phyloP scores from a whole-genome alignment of 2,888 invertebrate genomes.

The Byasa hedistus region DNA sequence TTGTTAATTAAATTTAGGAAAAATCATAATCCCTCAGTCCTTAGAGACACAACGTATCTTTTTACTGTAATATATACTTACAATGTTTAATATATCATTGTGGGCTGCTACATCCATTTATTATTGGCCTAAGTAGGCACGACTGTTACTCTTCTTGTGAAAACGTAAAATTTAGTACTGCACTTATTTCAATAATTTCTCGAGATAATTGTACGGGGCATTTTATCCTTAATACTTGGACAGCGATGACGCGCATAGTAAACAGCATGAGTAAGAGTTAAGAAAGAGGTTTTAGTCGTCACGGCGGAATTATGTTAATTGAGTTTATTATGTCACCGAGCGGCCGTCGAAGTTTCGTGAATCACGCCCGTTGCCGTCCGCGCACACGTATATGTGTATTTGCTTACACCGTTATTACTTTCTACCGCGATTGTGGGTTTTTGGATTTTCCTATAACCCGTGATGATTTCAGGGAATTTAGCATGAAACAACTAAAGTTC shows the following conservation, averaged over 20 bases:
- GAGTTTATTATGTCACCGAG: constrained; percentile 74
- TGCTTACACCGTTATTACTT: constrained; percentile 74
- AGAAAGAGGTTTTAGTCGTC: constrained; percentile 58
- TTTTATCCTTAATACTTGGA: constrained; percentile 39
- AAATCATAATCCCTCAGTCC: not conserved
- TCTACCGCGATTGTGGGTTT: constrained; percentile 51
- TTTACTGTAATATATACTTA: too few relatives aligned
- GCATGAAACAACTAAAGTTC: constrained; percentile 14
- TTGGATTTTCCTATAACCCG: constrained; percentile 31
- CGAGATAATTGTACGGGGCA: not conserved
- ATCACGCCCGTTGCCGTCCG: constrained; percentile 49
- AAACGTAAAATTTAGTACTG: not conserved
- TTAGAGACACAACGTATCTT: not conserved
- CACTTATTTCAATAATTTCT: too few relatives aligned
- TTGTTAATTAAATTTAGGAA: too few relatives aligned
- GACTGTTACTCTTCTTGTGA: not conserved
- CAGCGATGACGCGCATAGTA: constrained; percentile 43
- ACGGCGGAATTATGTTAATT: constrained; percentile 70
- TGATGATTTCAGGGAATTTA: constrained; percentile 26
- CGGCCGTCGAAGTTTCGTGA: constrained; percentile 63
- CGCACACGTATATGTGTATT: constrained; percentile 44
- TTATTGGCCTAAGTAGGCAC: not conserved
- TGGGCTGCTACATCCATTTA: not conserved
- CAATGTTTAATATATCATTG: too few relatives aligned
- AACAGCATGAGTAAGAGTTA: constrained; percentile 59